phyloP scores from a whole-genome alignment of 1,140 invertebrate species.

The Galleria mellonella region DNA sequence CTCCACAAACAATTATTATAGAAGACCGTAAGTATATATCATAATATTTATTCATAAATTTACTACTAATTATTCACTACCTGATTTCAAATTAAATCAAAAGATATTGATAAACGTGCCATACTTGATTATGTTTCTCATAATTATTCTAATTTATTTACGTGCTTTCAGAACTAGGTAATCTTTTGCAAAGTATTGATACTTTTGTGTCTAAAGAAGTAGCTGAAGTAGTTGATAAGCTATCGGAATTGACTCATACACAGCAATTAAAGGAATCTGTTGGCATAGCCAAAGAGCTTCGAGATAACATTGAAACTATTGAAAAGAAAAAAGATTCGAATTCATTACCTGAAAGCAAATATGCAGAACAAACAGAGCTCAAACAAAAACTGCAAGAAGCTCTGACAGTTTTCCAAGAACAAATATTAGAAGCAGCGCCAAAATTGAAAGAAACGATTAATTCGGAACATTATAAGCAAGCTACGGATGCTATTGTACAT shows the following conservation, averaged over 20 bases:
- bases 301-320: constrained; percentile 15
- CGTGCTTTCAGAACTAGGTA: neutral
- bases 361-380: constrained; percentile 4
- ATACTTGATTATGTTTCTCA: too few relatives aligned
- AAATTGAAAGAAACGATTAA: neutral
- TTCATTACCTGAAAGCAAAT: neutral
- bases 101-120: too few relatives aligned
- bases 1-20: neutral
- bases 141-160: neutral
- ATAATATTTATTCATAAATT: neutral
- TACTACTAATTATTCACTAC: neutral
- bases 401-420: neutral
- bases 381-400: neutral
- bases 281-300: constrained; percentile 22
- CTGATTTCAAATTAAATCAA: neutral
- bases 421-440: constrained; percentile 3
- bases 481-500: constrained; percentile 14
- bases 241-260: constrained; percentile 4
- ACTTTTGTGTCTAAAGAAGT: constrained; percentile 25
- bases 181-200: constrained; percentile 22
- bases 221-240: constrained; percentile 12
- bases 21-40: neutral
- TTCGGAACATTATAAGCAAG: neutral
- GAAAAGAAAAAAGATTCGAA: constrained; percentile 5
- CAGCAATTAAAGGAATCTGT: constrained; percentile 17